Evolutionary conservation across 1,140 invertebrate species (phyloP), one percentile per base, ranked within the genome.

Genomic region (Drosophila oshimai): DNA sequence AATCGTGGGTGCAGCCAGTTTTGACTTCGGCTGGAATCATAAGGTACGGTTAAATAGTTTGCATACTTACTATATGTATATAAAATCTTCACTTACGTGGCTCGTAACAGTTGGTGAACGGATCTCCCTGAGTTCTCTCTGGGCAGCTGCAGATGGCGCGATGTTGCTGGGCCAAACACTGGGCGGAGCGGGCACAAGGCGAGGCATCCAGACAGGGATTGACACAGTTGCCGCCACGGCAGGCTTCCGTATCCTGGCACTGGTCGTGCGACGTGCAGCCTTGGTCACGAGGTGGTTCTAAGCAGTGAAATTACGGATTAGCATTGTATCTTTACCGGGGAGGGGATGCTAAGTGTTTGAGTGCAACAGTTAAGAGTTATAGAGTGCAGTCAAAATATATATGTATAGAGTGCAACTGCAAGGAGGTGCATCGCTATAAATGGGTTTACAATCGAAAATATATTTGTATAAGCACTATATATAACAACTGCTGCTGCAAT

Each of bases 121-220:
- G 95, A 93, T 98, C 94, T 44, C 97, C 97, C 36, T 94, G 92
- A 13, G 95, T 93, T 26, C 95, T 95, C 2, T 93, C 87, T 18
- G 96, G 93, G 89, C 97, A 98, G 28, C 92, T 93, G 89, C 97
- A 98, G 2, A 93, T 90, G 6, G 96, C 95, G 64, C 94, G 93
- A 89, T 98, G 96, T 39, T 95, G 94, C 15, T 93, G 91, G 0
- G 96, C 94, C 45, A 93, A 92, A 70, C 97, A 98, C 60, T 96
- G 93, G 1, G 97, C 96, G 24, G 95, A 95, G 0, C 92, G 90
- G 10, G 96, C 95, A 91, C 97, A 98, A 12, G 95, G 95, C 74
- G 94, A 95, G 6, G 92, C 92, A 33, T 94, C 92, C 5, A 92
- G 91, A 78, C 97, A 98, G 2, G 96, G 96, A 90, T 95, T 95